These are phyloP conservation scores for Tenthredo scrophulariae DNA, from an alignment of 2,888 invertebrate genomes.

Conservation along the genomic window DNA sequence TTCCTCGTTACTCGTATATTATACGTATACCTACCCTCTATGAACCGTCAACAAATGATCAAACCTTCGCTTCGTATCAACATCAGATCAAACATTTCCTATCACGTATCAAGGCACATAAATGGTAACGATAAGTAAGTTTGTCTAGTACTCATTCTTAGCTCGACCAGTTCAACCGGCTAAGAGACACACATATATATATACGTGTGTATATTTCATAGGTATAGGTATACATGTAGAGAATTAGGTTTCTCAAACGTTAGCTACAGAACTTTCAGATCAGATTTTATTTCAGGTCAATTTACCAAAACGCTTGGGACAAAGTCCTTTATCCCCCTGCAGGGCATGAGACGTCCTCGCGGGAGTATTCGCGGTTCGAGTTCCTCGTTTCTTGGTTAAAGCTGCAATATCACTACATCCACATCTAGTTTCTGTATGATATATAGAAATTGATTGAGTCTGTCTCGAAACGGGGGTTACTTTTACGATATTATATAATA, in stretches of 20 bases:
- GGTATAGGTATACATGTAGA: too few species aligned
- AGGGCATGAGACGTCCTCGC: background rate
- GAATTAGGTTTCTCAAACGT: too few species aligned
- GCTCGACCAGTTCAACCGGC: background rate
- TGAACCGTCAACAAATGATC: slow-evolving; percentile 27
- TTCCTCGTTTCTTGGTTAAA: background rate
- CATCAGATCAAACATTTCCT: background rate
- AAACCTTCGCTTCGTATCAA: background rate
- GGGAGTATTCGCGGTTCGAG: background rate
- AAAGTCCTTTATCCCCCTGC: background rate
- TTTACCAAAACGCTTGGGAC: background rate
- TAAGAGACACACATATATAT: too few species aligned
- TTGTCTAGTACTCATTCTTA: background rate
- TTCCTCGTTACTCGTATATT: background rate
- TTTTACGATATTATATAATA: too few species aligned
- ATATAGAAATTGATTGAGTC: background rate
- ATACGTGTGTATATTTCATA: background rate
- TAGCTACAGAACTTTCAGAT: background rate
- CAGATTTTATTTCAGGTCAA: background rate
- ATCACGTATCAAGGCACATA: background rate
- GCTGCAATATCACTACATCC: background rate
- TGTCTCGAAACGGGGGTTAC: too few species aligned
- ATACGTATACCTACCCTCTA: background rate
- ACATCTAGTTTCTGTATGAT: background rate
- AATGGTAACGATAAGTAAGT: slow-evolving; percentile 3